These are phyloP conservation scores for Bubalus kerabau DNA, from an alignment of 2,113 vertebrate genomes.

Conservation along the genomic window DNA sequence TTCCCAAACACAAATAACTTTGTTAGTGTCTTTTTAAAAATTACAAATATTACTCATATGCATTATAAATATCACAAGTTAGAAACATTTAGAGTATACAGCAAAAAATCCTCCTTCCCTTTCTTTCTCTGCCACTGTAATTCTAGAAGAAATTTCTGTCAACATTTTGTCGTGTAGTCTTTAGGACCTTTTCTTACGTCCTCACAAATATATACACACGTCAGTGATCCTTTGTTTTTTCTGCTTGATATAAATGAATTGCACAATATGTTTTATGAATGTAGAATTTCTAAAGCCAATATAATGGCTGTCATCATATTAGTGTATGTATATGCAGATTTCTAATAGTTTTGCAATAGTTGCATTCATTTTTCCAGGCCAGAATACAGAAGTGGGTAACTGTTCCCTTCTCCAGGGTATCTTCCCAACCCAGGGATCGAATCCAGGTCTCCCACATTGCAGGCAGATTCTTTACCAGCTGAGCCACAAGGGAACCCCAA, in stretches of 20 bases:
- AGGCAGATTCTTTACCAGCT: background rate
- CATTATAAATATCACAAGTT: background rate
- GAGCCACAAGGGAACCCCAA: background rate
- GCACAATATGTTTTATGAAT: background rate
- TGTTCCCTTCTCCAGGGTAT: background rate
- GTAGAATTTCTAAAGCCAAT: background rate
- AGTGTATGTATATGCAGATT: background rate
- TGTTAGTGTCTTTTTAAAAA: background rate
- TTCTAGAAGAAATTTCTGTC: background rate
- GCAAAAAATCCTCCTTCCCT: background rate
- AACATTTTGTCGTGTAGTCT: background rate
- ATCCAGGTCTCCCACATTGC: background rate
- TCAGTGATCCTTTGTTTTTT: background rate
- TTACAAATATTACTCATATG: background rate
- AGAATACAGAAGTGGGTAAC: background rate
- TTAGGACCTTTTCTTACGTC: background rate
- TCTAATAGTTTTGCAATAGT: background rate
- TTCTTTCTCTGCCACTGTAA: background rate
- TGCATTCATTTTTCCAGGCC: background rate
- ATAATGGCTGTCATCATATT: background rate
- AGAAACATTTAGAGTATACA: background rate
- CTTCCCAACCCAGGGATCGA: background rate
- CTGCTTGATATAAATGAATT: background rate
- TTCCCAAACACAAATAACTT: background rate
- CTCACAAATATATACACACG: background rate